These are phyloP conservation scores for Bettongia penicillata DNA, from an alignment of 2,113 vertebrate species.

Conservation along the genomic window DNA sequence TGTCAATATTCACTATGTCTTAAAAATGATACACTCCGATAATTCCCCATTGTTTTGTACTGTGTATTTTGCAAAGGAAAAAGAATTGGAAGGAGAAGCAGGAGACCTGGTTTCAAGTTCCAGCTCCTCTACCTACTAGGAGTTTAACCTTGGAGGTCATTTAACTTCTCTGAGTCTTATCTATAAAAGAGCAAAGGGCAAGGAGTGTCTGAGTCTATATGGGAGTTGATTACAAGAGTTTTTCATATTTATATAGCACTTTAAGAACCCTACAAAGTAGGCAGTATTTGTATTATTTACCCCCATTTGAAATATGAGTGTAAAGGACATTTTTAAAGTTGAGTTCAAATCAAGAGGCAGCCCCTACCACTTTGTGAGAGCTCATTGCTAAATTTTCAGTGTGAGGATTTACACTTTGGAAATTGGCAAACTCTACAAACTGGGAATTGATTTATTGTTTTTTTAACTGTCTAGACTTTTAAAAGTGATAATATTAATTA, in stretches of 20 bases:
- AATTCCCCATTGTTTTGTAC: neutral
- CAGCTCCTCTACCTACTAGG: neutral
- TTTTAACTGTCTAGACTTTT: neutral
- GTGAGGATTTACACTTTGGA: neutral
- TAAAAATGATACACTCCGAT: neutral
- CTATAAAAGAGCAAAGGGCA: neutral
- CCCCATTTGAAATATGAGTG: neutral
- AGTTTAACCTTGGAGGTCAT: neutral
- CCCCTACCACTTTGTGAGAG: neutral
- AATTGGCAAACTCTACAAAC: neutral
- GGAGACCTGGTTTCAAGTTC: neutral
- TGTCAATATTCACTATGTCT: neutral
- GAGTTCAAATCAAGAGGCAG: neutral
- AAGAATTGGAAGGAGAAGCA: neutral
- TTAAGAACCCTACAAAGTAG: neutral
- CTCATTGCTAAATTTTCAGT: neutral
- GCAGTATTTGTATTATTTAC: neutral
- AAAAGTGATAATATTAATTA: neutral
- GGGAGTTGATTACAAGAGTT: neutral
- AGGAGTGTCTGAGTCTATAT: neutral
- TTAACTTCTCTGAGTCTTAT: neutral
- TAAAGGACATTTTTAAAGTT: neutral
- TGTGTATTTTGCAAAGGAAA: neutral
- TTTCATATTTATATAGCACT: neutral
- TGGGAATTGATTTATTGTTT: neutral